These are phyloP conservation scores for Heliothis virescens DNA, from an alignment of 1,140 invertebrate species.

Conservation along the genomic window DNA sequence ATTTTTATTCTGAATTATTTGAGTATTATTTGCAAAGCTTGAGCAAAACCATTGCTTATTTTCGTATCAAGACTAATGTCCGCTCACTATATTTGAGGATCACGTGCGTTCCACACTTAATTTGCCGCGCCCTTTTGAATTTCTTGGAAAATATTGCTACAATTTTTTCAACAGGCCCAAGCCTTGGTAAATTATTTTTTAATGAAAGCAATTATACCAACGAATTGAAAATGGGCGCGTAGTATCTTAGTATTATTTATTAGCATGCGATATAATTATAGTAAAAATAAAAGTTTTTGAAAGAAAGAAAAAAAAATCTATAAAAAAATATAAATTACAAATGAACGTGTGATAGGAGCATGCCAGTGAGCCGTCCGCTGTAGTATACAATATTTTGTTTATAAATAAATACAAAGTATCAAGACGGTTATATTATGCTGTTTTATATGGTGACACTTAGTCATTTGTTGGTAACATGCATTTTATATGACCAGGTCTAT, in stretches of 20 bases:
- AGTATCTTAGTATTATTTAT: conserved; percentile 82
- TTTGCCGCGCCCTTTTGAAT: conserved; percentile 71
- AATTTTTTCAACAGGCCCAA: conserved; percentile 16
- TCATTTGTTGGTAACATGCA: conserved; percentile 28
- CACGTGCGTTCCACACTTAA: conserved; percentile 72
- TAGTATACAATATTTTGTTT: conserved; percentile 45
- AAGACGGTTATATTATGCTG: conserved; percentile 39
- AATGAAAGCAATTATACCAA: conserved; percentile 41
- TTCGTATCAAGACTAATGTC: conserved; percentile 19
- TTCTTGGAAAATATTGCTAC: conserved; percentile 56
- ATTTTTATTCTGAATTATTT: too few relatives aligned
- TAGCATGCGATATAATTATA: conserved; percentile 80
- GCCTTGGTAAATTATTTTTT: background rate
- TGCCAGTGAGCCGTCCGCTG: conserved; percentile 67
- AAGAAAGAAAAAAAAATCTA: conserved; percentile 53
- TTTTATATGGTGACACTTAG: conserved; percentile 53
- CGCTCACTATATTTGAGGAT: conserved; percentile 65
- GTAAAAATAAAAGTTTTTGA: conserved; percentile 42
- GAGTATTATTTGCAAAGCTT: background rate
- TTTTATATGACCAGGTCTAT: conserved; percentile 36
- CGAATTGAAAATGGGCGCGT: conserved; percentile 68
- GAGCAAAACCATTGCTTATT: conserved; percentile 11
- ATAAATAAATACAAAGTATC: conserved; percentile 39
- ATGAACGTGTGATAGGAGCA: conserved; percentile 67
- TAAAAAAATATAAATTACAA: conserved; percentile 69